Conservation (phyloP, 2,888 invertebrate genomes). For the Dolichomitus sp. region DNA sequence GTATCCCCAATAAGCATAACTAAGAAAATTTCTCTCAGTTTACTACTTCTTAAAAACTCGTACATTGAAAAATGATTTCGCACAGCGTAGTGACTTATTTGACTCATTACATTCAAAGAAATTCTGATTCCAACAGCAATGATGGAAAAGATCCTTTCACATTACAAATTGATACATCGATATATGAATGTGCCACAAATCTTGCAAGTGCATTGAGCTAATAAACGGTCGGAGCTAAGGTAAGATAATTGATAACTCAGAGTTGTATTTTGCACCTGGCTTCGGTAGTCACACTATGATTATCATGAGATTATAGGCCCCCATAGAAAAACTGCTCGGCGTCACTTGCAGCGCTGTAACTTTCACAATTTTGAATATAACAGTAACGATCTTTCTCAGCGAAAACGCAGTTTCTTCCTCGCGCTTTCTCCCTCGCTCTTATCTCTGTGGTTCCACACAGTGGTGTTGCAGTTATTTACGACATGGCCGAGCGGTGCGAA, state of each 20-base stretch:
- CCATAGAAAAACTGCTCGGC: not conserved
- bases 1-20: no score
- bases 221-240: not conserved
- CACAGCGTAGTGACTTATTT: no score
- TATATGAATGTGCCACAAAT: not conserved
- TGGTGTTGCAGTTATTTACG: conserved; percentile 67
- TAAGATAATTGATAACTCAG: not conserved
- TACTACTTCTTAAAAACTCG: no score
- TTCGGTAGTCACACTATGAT: not conserved
- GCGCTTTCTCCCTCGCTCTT: conserved; percentile 57
- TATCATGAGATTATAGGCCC: not conserved
- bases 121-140: no score
- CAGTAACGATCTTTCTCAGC: conserved; percentile 37
- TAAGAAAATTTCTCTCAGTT: no score
- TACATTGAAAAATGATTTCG: no score
- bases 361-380: conserved; percentile 47
- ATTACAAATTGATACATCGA: not conserved
- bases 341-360: not conserved
- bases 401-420: conserved; percentile 53
- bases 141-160: no score
- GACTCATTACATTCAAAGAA: no score
- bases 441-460: conserved; percentile 6
- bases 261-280: not conserved
- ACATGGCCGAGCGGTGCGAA: conserved; percentile 58
- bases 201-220: not conserved